Percentiles rank a stretch among this genome's conserved stretches.
Evolutionary conservation across 2,888 invertebrate species (phyloP).

Genomic region (Tiphia femorata): DNA sequence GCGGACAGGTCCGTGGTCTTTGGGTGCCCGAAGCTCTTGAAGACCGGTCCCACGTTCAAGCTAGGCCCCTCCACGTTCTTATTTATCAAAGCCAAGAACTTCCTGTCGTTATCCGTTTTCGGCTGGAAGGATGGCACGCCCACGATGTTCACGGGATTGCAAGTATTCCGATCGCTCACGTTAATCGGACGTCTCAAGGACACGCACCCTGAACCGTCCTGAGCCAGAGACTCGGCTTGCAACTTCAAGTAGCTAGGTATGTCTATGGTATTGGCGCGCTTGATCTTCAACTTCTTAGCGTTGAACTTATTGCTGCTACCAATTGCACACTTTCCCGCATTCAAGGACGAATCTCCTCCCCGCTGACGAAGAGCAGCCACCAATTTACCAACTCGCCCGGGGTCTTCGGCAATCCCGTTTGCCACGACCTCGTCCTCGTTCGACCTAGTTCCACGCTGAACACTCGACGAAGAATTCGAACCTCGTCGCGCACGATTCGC

Average conservation of each 20-base stretch:
- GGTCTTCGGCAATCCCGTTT: constrained; percentile 19
- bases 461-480: too few species aligned
- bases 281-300: constrained; percentile 82
- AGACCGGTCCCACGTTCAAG: constrained; percentile 38
- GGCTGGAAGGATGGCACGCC: constrained; percentile 80
- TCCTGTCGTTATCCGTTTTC: constrained; percentile 87
- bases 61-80: constrained; percentile 73
- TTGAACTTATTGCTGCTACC: constrained; percentile 67
- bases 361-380: constrained; percentile 34
- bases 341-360: constrained; percentile 14
- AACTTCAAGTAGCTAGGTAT: constrained; percentile 77
- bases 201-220: constrained; percentile 59
- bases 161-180: constrained; percentile 69
- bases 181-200: constrained; percentile 74
- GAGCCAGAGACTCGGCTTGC: constrained; percentile 58
- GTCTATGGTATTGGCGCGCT: constrained; percentile 90
- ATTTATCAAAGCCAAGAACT: constrained; percentile 86
- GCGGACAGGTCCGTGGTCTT: constrained; percentile 43
- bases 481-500: neutral
- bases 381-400: constrained; percentile 30
- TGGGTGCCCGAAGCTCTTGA: constrained; percentile 55
- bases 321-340: constrained; percentile 5
- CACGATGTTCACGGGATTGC: constrained; percentile 52
- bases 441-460: neutral
- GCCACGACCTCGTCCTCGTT: constrained; percentile 14